These are phyloP conservation scores for Chironomus tepperi DNA, from an alignment of 1,140 invertebrate species.

Conservation along the genomic window DNA sequence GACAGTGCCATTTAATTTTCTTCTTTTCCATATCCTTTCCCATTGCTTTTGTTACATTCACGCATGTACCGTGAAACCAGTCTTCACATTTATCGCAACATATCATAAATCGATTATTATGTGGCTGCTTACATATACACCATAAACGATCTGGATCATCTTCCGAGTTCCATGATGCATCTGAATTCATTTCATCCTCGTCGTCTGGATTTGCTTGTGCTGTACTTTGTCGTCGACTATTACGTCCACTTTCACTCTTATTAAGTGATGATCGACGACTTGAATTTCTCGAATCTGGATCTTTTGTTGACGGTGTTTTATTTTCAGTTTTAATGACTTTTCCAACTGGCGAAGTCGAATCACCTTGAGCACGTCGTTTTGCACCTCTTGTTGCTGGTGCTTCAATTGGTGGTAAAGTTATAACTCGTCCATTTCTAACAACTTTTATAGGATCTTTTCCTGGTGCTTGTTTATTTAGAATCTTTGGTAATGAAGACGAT, in stretches of 20 bases:
- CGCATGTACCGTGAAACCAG: slow-evolving; percentile 96
- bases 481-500: background rate
- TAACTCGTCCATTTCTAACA: slow-evolving; percentile 57
- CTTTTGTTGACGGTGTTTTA: background rate
- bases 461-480: slow-evolving; percentile 26
- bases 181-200: slow-evolving; percentile 52
- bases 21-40: slow-evolving; percentile 82
- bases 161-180: slow-evolving; percentile 65
- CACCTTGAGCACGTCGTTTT: slow-evolving; percentile 36
- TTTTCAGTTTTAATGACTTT: slow-evolving; percentile 27
- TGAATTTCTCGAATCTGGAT: slow-evolving; percentile 17
- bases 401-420: slow-evolving; percentile 68
- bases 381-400: slow-evolving; percentile 58
- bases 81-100: slow-evolving; percentile 93
- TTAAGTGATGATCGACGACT: background rate
- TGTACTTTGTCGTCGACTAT: background rate
- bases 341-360: slow-evolving; percentile 25
- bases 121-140: slow-evolving; percentile 92
- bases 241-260: slow-evolving; percentile 18
- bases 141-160: slow-evolving; percentile 91
- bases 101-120: slow-evolving; percentile 97
- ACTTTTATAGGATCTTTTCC: slow-evolving; percentile 56
- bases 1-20: slow-evolving; percentile 84
- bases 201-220: slow-evolving; percentile 39
- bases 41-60: slow-evolving; percentile 85